Evolutionary conservation across 2,113 vertebrate species (phyloP).

Genomic region (Gobiocypris rarus): DNA sequence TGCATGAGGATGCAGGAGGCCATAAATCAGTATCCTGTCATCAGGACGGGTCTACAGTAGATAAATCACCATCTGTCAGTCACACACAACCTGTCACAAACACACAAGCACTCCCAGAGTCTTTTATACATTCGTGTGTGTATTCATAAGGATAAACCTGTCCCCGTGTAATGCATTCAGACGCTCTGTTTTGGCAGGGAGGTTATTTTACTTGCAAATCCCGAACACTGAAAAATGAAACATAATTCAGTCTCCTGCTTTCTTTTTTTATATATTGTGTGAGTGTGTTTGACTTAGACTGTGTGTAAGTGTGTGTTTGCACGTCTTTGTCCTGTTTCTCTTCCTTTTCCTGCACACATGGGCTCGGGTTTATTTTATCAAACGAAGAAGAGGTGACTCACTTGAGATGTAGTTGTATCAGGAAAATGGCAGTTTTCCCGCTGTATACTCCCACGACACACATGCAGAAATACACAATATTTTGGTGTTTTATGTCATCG

Average conservation of each 20-base stretch:
- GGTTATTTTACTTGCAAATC: conserved; percentile 55
- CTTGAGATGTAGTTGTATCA: not conserved
- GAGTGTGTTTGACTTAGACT: conserved; percentile 24
- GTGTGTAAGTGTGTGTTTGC: conserved; percentile 17
- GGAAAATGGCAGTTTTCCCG: not conserved
- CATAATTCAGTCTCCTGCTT: conserved; percentile 32
- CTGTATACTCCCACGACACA: not conserved
- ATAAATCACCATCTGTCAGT: conserved; percentile 46
- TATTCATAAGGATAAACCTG: conserved; percentile 37
- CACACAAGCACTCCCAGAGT: not conserved
- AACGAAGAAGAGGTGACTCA: conserved; percentile 16
- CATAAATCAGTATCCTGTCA: conserved; percentile 31
- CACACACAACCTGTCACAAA: conserved; percentile 28
- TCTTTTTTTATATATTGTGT: not conserved
- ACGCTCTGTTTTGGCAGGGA: conserved; percentile 45
- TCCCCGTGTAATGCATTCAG: conserved; percentile 42
- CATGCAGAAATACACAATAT: not conserved
- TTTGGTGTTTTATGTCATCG: not conserved
- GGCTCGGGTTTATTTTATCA: conserved; percentile 24
- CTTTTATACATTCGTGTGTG: not conserved
- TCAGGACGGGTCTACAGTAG: conserved; percentile 33
- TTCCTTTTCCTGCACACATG: not conserved
- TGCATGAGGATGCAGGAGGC: conserved; percentile 25
- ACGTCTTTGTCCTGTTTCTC: not conserved
- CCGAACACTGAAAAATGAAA: conserved; percentile 36